These are phyloP conservation scores for Planiliza haematocheilus DNA, from an alignment of 2,113 vertebrate species.

Conservation along the genomic window DNA sequence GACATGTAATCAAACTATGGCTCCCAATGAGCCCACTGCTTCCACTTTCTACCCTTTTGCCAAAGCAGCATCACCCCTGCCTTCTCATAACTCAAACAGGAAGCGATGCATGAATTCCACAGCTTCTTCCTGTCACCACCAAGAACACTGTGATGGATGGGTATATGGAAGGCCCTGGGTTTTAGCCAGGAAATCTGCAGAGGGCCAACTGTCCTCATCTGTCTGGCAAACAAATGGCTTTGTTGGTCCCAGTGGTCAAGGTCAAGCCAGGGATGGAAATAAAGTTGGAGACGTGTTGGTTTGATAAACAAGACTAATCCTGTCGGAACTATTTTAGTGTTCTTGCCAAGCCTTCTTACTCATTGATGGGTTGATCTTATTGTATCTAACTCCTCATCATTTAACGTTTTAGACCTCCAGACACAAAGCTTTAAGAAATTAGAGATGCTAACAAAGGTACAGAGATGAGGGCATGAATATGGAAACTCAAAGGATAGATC, in stretches of 20 bases:
- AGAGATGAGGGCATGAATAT: constrained; percentile 31
- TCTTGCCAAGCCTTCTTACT: neutral
- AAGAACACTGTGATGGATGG: constrained; percentile 67
- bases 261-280: constrained; percentile 31
- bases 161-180: constrained; percentile 8
- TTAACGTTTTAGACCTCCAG: constrained; percentile 32
- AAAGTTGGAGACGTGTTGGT: neutral
- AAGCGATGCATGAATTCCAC: constrained; percentile 54
- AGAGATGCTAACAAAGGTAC: constrained; percentile 10
- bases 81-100: constrained; percentile 60
- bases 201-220: constrained; percentile 35
- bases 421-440: constrained; percentile 41
- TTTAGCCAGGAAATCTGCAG: constrained; percentile 24
- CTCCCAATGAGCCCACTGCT: neutral
- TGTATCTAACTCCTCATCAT: neutral
- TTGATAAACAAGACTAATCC: constrained; percentile 2
- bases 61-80: constrained; percentile 18
- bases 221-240: constrained; percentile 57
- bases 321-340: too few species aligned
- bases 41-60: constrained; percentile 9
- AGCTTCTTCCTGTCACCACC: constrained; percentile 57
- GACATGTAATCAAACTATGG: neutral
- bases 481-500: constrained; percentile 42
- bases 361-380: neutral
- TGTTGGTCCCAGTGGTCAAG: constrained; percentile 49